Conservation (phyloP, 2,797 vertebrate species). For the Philypnodon macrostomus region DNA sequence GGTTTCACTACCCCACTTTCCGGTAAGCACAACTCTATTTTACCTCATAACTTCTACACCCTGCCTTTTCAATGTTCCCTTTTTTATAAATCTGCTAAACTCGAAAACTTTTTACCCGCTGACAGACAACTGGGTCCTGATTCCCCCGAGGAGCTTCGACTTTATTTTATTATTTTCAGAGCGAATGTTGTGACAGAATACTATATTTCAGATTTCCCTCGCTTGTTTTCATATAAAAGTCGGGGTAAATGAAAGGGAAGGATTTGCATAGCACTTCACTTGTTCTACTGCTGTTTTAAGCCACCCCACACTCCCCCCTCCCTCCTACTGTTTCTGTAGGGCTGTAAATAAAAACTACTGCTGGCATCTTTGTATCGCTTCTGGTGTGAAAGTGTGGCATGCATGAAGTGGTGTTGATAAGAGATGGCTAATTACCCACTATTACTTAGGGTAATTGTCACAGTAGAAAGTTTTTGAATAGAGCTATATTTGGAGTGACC, state of each 20-base stretch:
- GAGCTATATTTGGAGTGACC: background rate
- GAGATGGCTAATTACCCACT: conserved; percentile 2
- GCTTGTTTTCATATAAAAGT: conserved; percentile 73
- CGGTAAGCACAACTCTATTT: conserved; percentile 84
- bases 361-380: conserved; percentile 9
- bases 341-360: conserved; percentile 56
- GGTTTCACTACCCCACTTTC: conserved; percentile 94
- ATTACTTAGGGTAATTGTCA: background rate
- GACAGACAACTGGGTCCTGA: conserved; percentile 59
- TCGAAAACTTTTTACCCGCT: conserved; percentile 55
- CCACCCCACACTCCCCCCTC: background rate
- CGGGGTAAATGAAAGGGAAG: conserved; percentile 68
- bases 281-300: conserved; percentile 29
- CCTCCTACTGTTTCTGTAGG: conserved; percentile 27
- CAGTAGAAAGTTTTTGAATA: background rate
- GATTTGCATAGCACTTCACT: conserved; percentile 66
- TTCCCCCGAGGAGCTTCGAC: conserved; percentile 54
- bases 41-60: conserved; percentile 41
- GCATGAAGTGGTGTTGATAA: background rate
- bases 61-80: conserved; percentile 27
- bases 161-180: conserved; percentile 49
- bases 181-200: conserved; percentile 70
- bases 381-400: conserved; percentile 5
- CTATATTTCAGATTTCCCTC: conserved; percentile 62
- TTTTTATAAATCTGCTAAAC: conserved; percentile 40